These are phyloP conservation scores for Agonopterix heracliana DNA, from an alignment of 2,888 invertebrate genomes.

Conservation along the genomic window DNA sequence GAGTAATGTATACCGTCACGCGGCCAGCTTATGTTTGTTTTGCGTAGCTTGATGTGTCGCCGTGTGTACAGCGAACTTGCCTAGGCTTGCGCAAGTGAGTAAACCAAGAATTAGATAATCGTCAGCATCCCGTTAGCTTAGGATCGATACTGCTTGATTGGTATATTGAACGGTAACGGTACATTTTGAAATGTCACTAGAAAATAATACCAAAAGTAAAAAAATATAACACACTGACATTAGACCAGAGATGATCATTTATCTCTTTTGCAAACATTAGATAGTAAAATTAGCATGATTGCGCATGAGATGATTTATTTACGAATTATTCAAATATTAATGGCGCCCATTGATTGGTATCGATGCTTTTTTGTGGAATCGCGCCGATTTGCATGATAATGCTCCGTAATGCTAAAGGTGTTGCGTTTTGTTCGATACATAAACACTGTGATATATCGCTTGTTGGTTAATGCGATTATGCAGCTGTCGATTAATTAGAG, in stretches of 20 bases:
- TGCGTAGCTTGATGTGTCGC: no score
- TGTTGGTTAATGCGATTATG: not conserved
- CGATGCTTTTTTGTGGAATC: constrained; percentile 45
- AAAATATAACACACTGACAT: not conserved
- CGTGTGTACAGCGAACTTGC: no score
- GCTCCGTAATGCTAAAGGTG: constrained; percentile 3
- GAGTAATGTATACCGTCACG: no score
- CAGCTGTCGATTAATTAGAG: no score
- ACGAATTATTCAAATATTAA: constrained; percentile 52
- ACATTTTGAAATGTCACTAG: no score
- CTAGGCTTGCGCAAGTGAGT: no score
- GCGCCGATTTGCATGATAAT: constrained; percentile 53
- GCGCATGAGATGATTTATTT: constrained; percentile 48
- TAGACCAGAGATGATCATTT: constrained; percentile 20
- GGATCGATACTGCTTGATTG: no score
- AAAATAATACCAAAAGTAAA: no score
- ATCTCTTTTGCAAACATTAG: constrained; percentile 28
- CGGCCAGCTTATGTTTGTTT: no score
- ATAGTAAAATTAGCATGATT: constrained; percentile 41
- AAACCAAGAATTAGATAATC: no score
- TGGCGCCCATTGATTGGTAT: constrained; percentile 44
- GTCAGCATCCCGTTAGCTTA: no score
- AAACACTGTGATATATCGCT: constrained; percentile 3
- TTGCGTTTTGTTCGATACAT: not conserved
- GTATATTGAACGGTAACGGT: no score